phyloP scores from a whole-genome alignment of 2,113 vertebrate species.

The Athene cunicularia region DNA sequence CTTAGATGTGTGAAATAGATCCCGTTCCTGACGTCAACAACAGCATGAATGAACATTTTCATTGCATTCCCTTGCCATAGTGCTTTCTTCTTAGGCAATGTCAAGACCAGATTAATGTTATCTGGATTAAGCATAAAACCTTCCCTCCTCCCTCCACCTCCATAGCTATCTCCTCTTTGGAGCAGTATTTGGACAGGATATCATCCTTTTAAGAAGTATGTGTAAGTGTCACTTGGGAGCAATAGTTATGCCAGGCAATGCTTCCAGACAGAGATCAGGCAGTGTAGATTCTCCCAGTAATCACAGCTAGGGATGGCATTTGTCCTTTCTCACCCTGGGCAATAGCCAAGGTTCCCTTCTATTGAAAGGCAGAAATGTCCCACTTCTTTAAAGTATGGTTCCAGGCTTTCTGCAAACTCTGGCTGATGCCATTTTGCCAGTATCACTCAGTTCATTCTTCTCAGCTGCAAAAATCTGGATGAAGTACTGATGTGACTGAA shows the following conservation, averaged over 20 bases:
- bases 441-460: not conserved
- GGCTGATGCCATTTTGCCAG: not conserved
- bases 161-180: not conserved
- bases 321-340: not conserved
- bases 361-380: not conserved
- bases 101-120: not conserved
- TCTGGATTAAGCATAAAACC: not conserved
- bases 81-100: not conserved
- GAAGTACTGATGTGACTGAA: not conserved
- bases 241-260: not conserved
- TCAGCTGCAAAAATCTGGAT: not conserved
- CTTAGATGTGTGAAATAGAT: not conserved
- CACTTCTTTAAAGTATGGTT: not conserved
- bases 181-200: not conserved
- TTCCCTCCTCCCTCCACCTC: not conserved
- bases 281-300: not conserved
- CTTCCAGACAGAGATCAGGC: not conserved
- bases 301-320: not conserved
- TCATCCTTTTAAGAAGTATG: not conserved
- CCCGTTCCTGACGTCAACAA: not conserved
- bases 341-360: not conserved
- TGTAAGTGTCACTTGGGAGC: not conserved
- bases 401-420: not conserved
- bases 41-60: not conserved
- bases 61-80: not conserved